Conservation (phyloP, 2,113 vertebrate species). For the Melanotaenia duboulayi region DNA sequence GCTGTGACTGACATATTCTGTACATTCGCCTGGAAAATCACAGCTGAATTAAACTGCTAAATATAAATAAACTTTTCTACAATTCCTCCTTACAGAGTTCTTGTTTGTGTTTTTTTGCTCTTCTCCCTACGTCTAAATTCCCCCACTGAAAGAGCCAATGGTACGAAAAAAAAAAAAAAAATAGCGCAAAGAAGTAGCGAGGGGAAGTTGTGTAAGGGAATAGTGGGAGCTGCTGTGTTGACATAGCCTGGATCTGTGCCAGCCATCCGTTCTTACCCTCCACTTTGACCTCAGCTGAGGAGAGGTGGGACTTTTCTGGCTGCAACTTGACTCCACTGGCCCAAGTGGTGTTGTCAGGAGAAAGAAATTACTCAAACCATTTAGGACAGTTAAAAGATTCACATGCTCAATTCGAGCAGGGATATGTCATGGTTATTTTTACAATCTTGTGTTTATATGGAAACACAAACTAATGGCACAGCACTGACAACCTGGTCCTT, state of each 20-base stretch:
- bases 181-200: slow-evolving; percentile 35
- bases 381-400: not conserved
- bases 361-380: not conserved
- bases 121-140: slow-evolving; percentile 41
- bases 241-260: slow-evolving; percentile 66
- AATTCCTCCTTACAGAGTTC: slow-evolving; percentile 34
- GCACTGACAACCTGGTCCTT: slow-evolving; percentile 57
- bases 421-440: slow-evolving; percentile 7
- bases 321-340: slow-evolving; percentile 57
- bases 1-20: slow-evolving; percentile 11
- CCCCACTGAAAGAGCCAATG: slow-evolving; percentile 43
- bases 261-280: slow-evolving; percentile 64
- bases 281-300: slow-evolving; percentile 65
- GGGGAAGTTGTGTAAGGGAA: slow-evolving; percentile 58
- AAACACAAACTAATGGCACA: slow-evolving; percentile 48
- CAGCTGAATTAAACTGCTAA: slow-evolving; percentile 10
- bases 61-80: slow-evolving; percentile 7
- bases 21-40: slow-evolving; percentile 27
- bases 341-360: not conserved
- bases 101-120: slow-evolving; percentile 17
- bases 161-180: slow-evolving; percentile 31
- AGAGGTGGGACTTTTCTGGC: slow-evolving; percentile 56
- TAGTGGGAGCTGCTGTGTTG: slow-evolving; percentile 58
- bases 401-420: not conserved
- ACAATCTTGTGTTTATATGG: slow-evolving; percentile 39